Evolutionary conservation across 2,113 vertebrate species (phyloP).

Genomic region (Pitta sordida): DNA sequence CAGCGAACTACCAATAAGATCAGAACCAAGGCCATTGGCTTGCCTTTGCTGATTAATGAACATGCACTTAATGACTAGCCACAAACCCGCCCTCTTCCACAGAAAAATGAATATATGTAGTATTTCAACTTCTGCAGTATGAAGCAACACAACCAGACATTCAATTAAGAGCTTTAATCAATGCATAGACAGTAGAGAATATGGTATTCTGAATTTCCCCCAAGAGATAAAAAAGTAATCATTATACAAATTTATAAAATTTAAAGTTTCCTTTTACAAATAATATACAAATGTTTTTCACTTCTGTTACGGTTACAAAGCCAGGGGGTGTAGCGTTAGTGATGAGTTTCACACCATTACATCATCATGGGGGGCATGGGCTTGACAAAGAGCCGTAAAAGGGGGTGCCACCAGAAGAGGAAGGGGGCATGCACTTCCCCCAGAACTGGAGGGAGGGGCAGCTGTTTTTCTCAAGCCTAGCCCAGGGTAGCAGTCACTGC

Average conservation of each 20-base stretch:
- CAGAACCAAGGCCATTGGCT: background rate
- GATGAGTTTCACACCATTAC: background rate
- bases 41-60: background rate
- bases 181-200: background rate
- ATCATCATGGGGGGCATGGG: too few species aligned
- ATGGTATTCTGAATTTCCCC: background rate
- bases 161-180: constrained; percentile 23
- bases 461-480: background rate
- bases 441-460: background rate
- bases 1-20: background rate
- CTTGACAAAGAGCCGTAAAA: too few species aligned
- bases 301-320: background rate
- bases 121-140: background rate
- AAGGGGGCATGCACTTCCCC: background rate
- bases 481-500: background rate
- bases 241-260: background rate
- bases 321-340: background rate
- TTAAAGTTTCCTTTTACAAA: constrained; percentile 1
- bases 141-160: background rate
- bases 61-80: background rate
- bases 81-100: background rate
- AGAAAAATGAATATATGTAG: background rate
- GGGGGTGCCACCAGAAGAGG: background rate
- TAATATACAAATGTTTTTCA: background rate
- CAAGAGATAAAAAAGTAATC: constrained; percentile 14